A percentile compares a stretch with the other conserved stretches of the same genome.
These are phyloP conservation scores for Exocentrus adspersus DNA, from an alignment of 2,888 invertebrate species.

Conservation along the genomic window DNA sequence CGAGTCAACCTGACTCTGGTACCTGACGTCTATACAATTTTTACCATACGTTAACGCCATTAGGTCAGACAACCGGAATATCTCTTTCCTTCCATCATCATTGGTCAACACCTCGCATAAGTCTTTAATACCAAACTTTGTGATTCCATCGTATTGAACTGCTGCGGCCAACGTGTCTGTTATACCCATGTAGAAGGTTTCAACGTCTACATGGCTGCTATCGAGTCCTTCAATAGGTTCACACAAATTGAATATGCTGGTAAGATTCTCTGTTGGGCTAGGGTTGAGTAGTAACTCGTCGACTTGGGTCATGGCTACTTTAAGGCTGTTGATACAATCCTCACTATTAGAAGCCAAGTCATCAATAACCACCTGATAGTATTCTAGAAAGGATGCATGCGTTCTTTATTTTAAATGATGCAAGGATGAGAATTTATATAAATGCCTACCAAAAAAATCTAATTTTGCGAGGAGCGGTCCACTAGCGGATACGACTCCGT, in stretches of 20 bases:
- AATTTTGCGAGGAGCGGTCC: slow-evolving; percentile 69
- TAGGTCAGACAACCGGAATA: slow-evolving; percentile 61
- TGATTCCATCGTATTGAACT: slow-evolving; percentile 17
- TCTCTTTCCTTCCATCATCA: slow-evolving; percentile 74
- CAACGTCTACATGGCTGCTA: neutral
- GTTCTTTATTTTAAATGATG: neutral
- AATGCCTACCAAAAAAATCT: slow-evolving; percentile 54
- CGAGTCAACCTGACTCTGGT: neutral
- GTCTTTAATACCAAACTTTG: slow-evolving; percentile 69
- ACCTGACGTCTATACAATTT: slow-evolving; percentile 12
- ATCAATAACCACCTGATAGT: slow-evolving; percentile 66
- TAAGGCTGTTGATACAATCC: slow-evolving; percentile 62
- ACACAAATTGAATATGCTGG: slow-evolving; percentile 47
- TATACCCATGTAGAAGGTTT: slow-evolving; percentile 4
- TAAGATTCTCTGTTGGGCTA: slow-evolving; percentile 56
- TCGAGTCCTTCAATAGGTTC: slow-evolving; percentile 8
- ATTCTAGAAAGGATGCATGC: slow-evolving; percentile 61
- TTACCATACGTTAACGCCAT: slow-evolving; percentile 62
- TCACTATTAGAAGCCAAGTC: slow-evolving; percentile 62
- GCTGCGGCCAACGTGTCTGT: slow-evolving; percentile 3
- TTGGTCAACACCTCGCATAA: slow-evolving; percentile 69
- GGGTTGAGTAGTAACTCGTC: slow-evolving; percentile 54
- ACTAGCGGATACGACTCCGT: slow-evolving; percentile 70
- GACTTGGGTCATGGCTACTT: slow-evolving; percentile 60
- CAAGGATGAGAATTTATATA: neutral